Percentiles rank a stretch among this genome's conserved stretches.
phyloP scores from a whole-genome alignment of 2,797 vertebrate species.

The Chelmon rostratus region DNA sequence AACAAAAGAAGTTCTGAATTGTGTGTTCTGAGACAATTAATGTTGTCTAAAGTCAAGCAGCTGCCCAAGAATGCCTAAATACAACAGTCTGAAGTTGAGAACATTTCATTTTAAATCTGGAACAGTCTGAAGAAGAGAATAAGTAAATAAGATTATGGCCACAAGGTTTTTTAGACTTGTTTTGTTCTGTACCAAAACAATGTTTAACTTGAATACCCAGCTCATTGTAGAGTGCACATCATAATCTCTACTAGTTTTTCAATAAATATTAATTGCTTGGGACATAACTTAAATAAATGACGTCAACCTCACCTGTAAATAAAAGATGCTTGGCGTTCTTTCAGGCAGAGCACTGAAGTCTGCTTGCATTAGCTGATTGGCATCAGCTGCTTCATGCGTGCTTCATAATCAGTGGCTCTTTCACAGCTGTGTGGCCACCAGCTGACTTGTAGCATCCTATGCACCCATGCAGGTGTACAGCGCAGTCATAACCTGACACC shows the following conservation, averaged over 20 bases:
- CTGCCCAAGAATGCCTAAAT: background rate
- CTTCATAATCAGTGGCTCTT: slow-evolving; percentile 5
- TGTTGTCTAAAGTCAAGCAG: background rate
- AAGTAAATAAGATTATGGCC: background rate
- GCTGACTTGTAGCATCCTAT: slow-evolving; percentile 12
- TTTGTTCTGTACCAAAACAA: background rate
- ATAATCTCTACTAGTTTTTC: background rate
- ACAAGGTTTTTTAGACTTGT: background rate
- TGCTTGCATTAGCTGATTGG: background rate
- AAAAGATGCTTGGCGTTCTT: background rate
- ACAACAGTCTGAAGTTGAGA: background rate
- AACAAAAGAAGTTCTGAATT: background rate
- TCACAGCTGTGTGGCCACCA: slow-evolving; percentile 18
- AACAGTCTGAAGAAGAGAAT: background rate
- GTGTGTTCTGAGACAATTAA: background rate
- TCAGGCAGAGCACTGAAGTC: background rate
- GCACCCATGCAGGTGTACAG: slow-evolving; percentile 12
- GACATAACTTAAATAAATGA: background rate
- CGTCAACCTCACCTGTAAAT: background rate
- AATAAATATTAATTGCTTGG: background rate
- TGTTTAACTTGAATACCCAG: background rate
- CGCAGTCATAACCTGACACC: background rate
- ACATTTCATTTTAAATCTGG: background rate
- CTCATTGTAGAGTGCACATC: background rate
- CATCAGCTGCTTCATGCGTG: slow-evolving; percentile 28